Conservation (phyloP, 2,797 vertebrate genomes). For the Melanotaenia nigrans region DNA sequence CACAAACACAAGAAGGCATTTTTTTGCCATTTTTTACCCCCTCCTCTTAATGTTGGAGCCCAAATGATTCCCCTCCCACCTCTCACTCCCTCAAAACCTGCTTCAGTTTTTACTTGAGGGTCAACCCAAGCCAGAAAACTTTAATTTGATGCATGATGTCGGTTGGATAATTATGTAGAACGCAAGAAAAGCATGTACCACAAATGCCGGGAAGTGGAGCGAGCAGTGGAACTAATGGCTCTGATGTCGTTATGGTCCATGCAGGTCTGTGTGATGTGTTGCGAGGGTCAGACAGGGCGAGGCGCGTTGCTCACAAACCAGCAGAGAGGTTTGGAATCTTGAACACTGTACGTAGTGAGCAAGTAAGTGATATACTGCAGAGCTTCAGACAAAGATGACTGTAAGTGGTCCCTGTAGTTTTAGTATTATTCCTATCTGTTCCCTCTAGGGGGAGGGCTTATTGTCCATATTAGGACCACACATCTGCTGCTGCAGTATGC, state of each 20-base stretch:
- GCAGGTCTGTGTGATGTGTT: slow-evolving; percentile 32
- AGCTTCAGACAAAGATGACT: slow-evolving; percentile 50
- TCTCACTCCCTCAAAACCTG: slow-evolving; percentile 1
- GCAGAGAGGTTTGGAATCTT: slow-evolving; percentile 31
- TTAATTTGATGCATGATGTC: slow-evolving; percentile 67
- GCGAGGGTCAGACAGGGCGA: slow-evolving; percentile 37
- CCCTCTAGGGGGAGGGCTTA: slow-evolving; percentile 58
- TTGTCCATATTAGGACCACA: slow-evolving; percentile 65
- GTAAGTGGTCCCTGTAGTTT: slow-evolving; percentile 62
- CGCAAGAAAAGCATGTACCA: slow-evolving; percentile 20
- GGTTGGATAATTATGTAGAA: slow-evolving; percentile 68
- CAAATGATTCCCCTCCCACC: slow-evolving; percentile 4
- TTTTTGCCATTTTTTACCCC: slow-evolving; percentile 34
- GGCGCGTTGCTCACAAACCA: slow-evolving; percentile 33
- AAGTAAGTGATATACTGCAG: slow-evolving; percentile 52
- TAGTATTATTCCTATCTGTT: slow-evolving; percentile 66
- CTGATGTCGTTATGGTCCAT: slow-evolving; percentile 58
- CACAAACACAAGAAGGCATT: slow-evolving; percentile 65
- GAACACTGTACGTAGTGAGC: slow-evolving; percentile 31
- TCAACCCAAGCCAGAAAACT: slow-evolving; percentile 63
- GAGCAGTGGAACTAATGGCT: slow-evolving; percentile 53
- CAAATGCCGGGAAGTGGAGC: slow-evolving; percentile 36
- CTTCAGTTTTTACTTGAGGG: slow-evolving; percentile 30
- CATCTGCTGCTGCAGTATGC: slow-evolving; percentile 70
- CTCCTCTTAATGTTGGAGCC: not conserved